Evolutionary conservation across 2,888 invertebrate species (phyloP).

Genomic region (Hartigia nigra): DNA sequence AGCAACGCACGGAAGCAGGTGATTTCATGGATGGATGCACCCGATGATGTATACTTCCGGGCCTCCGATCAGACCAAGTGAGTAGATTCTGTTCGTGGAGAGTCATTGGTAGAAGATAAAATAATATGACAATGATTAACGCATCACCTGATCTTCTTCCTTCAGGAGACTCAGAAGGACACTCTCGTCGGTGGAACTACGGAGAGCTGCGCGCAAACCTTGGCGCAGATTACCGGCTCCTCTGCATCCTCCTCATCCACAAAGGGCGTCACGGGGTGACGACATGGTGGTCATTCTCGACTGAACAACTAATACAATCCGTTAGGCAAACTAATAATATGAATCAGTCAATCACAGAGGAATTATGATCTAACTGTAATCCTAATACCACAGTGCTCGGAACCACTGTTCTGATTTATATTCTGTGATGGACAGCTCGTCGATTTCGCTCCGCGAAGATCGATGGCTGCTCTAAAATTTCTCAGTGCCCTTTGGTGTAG

Average conservation of each 20-base stretch:
- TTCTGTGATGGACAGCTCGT: not conserved
- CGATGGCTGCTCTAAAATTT: not conserved
- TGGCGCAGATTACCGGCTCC: conserved; percentile 73
- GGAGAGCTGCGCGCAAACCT: conserved; percentile 87
- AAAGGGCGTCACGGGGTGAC: conserved; percentile 60
- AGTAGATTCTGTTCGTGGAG: conserved; percentile 58
- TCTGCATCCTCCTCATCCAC: conserved; percentile 49
- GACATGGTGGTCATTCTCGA: conserved; percentile 67
- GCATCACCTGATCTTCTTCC: not conserved
- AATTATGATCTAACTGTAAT: conserved; percentile 27
- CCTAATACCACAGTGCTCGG: not conserved
- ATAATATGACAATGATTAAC: not conserved
- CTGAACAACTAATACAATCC: conserved; percentile 51
- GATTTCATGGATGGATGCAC: conserved; percentile 98
- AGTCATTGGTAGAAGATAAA: not conserved
- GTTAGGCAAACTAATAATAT: conserved; percentile 32
- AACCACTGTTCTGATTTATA: not conserved
- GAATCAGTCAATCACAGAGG: conserved; percentile 33
- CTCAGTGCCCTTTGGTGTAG: conserved; percentile 1
- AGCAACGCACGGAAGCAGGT: conserved; percentile 84
- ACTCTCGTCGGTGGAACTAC: conserved; percentile 81
- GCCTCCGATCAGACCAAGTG: conserved; percentile 92
- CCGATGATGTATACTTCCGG: conserved; percentile 96
- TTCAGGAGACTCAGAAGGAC: conserved; percentile 85
- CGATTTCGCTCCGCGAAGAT: not conserved